A percentile compares a stretch with the other conserved stretches of the same genome.
These are phyloP conservation scores for Cactoblastis cactorum DNA, from an alignment of 2,888 invertebrate species.

Conservation along the genomic window DNA sequence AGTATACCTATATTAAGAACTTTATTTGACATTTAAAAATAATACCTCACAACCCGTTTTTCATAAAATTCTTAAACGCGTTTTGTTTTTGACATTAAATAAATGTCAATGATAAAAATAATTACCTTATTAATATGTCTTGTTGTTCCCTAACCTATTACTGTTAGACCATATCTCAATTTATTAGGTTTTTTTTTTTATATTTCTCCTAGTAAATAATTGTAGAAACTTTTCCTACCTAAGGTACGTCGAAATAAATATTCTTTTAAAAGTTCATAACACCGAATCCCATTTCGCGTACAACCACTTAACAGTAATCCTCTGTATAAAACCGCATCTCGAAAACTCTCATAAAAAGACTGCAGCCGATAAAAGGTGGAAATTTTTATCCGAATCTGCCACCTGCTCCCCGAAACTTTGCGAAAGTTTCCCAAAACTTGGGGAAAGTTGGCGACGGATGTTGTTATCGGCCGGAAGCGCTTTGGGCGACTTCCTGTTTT, in stretches of 20 bases:
- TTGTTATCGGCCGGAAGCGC: slow-evolving; percentile 79
- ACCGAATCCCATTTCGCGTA: background rate
- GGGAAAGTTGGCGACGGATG: slow-evolving; percentile 63
- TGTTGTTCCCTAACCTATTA: too few species aligned
- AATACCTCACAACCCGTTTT: too few species aligned
- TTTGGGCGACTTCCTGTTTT: slow-evolving; percentile 33
- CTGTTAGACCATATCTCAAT: too few species aligned
- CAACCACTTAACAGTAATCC: slow-evolving; percentile 16
- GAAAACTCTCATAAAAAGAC: slow-evolving; percentile 43
- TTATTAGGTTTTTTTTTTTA: too few species aligned
- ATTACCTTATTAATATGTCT: too few species aligned
- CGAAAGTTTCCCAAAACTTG: slow-evolving; percentile 49
- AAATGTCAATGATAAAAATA: too few species aligned
- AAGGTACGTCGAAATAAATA: background rate
- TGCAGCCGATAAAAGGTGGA: slow-evolving; percentile 55
- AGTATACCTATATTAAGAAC: too few species aligned
- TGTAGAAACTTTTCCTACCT: background rate
- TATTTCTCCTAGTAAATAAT: too few species aligned
- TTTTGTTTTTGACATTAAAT: too few species aligned
- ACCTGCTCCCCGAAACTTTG: slow-evolving; percentile 62
- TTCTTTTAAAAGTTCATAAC: background rate
- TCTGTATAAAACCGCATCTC: slow-evolving; percentile 33
- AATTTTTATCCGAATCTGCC: slow-evolving; percentile 70
- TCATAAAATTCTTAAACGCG: too few species aligned
- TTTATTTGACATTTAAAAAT: too few species aligned